A percentile compares a stretch with the other conserved stretches of the same genome.
Conservation (phyloP, 2,797 vertebrate species). For the Sebastes vulpes region DNA sequence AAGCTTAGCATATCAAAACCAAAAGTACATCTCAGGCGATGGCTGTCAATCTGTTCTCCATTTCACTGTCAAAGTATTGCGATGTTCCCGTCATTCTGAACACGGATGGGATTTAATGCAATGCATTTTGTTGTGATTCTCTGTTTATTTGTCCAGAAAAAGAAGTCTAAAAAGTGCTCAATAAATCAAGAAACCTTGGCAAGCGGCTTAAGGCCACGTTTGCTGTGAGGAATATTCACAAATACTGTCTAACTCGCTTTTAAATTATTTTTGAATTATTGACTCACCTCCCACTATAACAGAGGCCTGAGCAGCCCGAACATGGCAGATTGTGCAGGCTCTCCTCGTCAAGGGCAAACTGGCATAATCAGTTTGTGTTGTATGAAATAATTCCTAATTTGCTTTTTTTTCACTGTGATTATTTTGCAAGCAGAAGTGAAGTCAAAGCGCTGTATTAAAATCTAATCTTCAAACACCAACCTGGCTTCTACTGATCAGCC, state of each 20-base stretch:
- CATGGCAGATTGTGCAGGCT: constrained; percentile 59
- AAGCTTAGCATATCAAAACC: background rate
- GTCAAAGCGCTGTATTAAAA: constrained; percentile 87
- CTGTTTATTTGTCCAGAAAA: background rate
- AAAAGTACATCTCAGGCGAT: background rate
- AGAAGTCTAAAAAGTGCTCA: constrained; percentile 8
- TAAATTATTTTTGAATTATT: constrained; percentile 40
- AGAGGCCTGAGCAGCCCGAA: constrained; percentile 65
- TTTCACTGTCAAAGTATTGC: constrained; percentile 24
- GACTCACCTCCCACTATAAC: constrained; percentile 38
- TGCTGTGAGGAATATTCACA: constrained; percentile 29
- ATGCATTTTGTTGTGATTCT: background rate
- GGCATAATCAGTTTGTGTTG: constrained; percentile 79
- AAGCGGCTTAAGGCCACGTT: constrained; percentile 12
- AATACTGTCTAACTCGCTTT: constrained; percentile 26
- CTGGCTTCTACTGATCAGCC: constrained; percentile 86
- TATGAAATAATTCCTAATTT: constrained; percentile 86
- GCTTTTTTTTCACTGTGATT: constrained; percentile 76
- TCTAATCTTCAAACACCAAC: constrained; percentile 89
- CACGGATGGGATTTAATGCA: background rate
- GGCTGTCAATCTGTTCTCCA: constrained; percentile 27
- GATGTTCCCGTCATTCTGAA: constrained; percentile 7
- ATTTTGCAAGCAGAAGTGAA: constrained; percentile 77
- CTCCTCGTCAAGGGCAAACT: constrained; percentile 80
- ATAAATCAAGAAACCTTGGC: constrained; percentile 36